These are phyloP conservation scores for Sinocyclocheilus rhinocerous DNA, from an alignment of 2,113 vertebrate species.

Conservation along the genomic window DNA sequence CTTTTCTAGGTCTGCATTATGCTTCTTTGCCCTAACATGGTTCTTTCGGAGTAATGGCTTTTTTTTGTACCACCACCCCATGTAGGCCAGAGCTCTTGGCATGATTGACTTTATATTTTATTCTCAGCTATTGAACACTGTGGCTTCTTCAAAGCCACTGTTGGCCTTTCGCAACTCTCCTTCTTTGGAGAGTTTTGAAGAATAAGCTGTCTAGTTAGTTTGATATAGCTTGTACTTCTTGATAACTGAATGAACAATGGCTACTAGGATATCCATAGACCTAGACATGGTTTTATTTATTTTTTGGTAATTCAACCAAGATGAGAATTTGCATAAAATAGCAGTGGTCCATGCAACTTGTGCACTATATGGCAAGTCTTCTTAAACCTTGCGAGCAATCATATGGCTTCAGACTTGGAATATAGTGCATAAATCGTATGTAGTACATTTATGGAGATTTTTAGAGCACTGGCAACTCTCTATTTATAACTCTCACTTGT, in stretches of 20 bases:
- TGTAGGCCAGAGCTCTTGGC: constrained; percentile 12
- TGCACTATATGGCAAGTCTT: neutral
- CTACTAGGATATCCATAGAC: neutral
- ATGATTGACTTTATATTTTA: constrained; percentile 13
- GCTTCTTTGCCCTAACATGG: neutral
- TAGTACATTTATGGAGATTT: neutral
- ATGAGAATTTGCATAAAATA: neutral
- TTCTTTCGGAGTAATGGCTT: constrained; percentile 23
- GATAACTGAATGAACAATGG: neutral
- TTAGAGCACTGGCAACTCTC: neutral
- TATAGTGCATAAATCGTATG: neutral
- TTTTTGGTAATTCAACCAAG: neutral
- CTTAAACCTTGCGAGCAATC: neutral
- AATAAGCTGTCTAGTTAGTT: neutral
- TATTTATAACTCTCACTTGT: neutral
- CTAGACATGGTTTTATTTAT: neutral
- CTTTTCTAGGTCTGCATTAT: neutral
- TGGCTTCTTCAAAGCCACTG: neutral
- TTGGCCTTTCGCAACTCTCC: neutral
- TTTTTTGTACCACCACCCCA: constrained; percentile 17
- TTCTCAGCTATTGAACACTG: neutral
- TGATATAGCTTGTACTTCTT: neutral
- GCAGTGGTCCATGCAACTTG: neutral
- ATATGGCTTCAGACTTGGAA: neutral
- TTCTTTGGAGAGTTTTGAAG: neutral